Base-by-base conservation (phyloP, 1,140 invertebrate species). In the Atta colombica region DNA sequence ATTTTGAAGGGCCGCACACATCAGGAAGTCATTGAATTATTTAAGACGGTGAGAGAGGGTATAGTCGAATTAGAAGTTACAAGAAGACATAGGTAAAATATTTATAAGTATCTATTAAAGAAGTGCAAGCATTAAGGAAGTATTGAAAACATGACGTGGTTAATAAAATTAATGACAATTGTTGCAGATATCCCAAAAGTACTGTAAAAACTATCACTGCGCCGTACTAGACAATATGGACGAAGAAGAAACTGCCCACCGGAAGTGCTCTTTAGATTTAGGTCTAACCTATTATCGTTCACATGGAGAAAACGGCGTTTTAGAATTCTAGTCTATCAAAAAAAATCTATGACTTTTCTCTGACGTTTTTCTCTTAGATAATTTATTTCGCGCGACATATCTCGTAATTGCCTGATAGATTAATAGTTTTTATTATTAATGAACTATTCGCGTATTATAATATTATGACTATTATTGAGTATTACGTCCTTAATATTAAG, bases 41-140 rank as follows among this genome's bases (percentile, higher is more conserved):
- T 98, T 94, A 97, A 98, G 90, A 96, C 97, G 80, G 97, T 98
- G 28, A 96, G 97, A 82, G 96, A 97, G 72, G 97, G 97, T 8
- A 96, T 96, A 18, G 97, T 98, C 18, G 96, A 97, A 77, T 94
- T 98, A 68, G 96, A 97, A 77, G 96, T 98, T 16, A 95, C 96
- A 2, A 95, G 97, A 81, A 96, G 97, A 75, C 94, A 95, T 75
- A 95, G 94, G 94, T 95, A 90, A 66, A 89, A 58, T 87, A 63
- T 49, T 8, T 21, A 49, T 25, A 51, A 45, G 65, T 5, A 35
- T 31, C 21, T 3, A 25, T 35, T 1, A 49, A 75, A 0, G 10
- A 25, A 1, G 3, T 14, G 10, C 4, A 25, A 45, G 10, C 31
- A 25, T 84, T 35, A 75, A 8, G n/a, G 5, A 21, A 77, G 49